phyloP scores from a whole-genome alignment of 2,797 vertebrate genomes.

The Ficedula albicollis region DNA sequence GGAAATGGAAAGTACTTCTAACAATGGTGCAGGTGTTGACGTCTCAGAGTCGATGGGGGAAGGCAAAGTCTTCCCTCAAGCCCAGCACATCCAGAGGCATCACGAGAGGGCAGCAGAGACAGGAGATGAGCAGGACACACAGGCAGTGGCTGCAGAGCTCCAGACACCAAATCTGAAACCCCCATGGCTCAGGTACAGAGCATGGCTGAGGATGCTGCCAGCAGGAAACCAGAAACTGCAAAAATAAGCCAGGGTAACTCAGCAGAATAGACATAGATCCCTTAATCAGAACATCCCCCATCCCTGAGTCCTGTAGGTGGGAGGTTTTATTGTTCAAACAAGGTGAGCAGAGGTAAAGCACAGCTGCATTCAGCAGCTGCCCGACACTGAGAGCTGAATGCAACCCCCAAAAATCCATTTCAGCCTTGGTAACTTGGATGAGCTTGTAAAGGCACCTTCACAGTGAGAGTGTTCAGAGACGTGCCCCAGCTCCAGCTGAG shows the following conservation, averaged over 20 bases:
- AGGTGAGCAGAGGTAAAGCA: not conserved
- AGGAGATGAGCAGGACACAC: not conserved
- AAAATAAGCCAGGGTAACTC: not conserved
- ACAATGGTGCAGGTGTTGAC: not conserved
- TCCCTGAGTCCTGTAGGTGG: not conserved
- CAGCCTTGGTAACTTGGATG: not conserved
- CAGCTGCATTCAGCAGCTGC: not conserved
- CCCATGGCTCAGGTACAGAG: fast-evolving
- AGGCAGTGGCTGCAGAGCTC: fast-evolving
- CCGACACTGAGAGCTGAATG: not conserved
- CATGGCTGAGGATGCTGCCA: not conserved
- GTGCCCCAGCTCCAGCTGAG: not conserved
- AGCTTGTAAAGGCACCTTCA: not conserved
- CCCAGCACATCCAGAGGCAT: not conserved
- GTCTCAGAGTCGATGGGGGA: not conserved
- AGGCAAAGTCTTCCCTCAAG: not conserved
- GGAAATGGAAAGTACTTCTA: not conserved
- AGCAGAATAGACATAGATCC: not conserved
- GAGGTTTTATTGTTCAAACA: not conserved
- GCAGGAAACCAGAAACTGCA: not conserved
- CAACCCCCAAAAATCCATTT: not conserved
- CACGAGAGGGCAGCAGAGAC: slow-evolving; percentile 63
- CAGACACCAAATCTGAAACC: fast-evolving
- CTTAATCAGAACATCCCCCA: not conserved
- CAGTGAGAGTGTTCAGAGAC: not conserved